Base-by-base conservation (phyloP, 2,888 invertebrate species). In the Acrobasis suavella region DNA sequence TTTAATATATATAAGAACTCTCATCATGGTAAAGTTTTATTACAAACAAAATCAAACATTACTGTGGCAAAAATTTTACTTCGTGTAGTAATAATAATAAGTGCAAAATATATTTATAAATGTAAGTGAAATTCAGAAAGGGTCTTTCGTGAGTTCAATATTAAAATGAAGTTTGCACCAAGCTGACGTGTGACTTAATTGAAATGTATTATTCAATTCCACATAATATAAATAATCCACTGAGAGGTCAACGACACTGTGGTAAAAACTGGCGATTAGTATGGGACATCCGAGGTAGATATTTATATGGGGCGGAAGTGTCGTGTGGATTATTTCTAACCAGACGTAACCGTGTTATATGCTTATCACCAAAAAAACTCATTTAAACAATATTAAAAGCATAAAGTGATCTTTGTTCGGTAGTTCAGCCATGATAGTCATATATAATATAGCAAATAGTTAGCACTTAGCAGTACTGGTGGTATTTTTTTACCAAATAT, bases 171-270 rank as follows among this genome's bases (percentile, higher is more conserved):
- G 74, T 78, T 80, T 77, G 78, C 82, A 75, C 74, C 75, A 81
- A 77, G 78, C 83, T 85, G 83, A 85, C 83, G 75, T 72, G 83
- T 81, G 78, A 76, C 75, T 80, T 86, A 87, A 89, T 87, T 86
- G 81, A 86, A 85, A 85, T 85, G 81, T 85, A 83, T 82, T 81
- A 88, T 88, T 86, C 78, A 80, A 82, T 85, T 75, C 75, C 66
- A 76, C 14, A 10, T n/a, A n/a, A n/a, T 50, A 74, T 77, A 76
- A 77, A 78, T 76, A 76, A 78, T 74, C 74, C 77, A 37, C 42
- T 61, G 39, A n/a, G 9, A 46, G 32, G 61, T 46, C 59, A 38
- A 50, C 38, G 59, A 38, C 59, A 46, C 10, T 10, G 14, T 46
- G n/a, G 6, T 42, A 46, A 46, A 52, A 52, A 32, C 22, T 42